Conservation (phyloP, 2,113 vertebrate genomes). For the Neogale vison region DNA sequence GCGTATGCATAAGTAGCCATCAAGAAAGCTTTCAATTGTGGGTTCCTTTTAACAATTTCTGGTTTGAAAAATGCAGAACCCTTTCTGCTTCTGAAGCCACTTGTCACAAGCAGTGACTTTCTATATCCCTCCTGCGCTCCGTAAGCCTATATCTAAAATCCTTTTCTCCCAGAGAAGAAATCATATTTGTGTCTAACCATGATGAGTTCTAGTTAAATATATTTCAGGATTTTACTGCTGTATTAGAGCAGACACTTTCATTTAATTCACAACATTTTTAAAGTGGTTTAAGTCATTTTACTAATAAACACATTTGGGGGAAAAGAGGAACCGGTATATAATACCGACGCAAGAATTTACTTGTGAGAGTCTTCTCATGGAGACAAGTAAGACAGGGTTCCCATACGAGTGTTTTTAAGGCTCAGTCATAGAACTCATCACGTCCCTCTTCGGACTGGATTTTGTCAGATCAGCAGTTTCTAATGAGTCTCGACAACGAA, state of each 20-base stretch:
- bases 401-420: not conserved
- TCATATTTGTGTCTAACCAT: not conserved
- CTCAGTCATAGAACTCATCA: rapidly evolving
- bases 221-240: not conserved
- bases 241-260: not conserved
- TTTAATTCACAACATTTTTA: not conserved
- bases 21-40: not conserved
- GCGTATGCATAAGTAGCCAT: not conserved
- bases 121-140: not conserved
- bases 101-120: slow-evolving; percentile 3
- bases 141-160: not conserved
- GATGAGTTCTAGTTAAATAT: not conserved
- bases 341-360: not conserved
- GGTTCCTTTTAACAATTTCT: slow-evolving; percentile 17
- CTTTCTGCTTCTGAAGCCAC: not conserved
- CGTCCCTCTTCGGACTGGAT: not conserved
- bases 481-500: not conserved
- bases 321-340: not conserved
- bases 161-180: not conserved
- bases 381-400: not conserved
- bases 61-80: slow-evolving; percentile 37
- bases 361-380: not conserved
- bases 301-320: not conserved
- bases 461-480: not conserved
- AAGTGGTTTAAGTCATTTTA: not conserved